Base-by-base conservation (phyloP, 2,797 vertebrate genomes). In the Brachyalestes nurse region DNA sequence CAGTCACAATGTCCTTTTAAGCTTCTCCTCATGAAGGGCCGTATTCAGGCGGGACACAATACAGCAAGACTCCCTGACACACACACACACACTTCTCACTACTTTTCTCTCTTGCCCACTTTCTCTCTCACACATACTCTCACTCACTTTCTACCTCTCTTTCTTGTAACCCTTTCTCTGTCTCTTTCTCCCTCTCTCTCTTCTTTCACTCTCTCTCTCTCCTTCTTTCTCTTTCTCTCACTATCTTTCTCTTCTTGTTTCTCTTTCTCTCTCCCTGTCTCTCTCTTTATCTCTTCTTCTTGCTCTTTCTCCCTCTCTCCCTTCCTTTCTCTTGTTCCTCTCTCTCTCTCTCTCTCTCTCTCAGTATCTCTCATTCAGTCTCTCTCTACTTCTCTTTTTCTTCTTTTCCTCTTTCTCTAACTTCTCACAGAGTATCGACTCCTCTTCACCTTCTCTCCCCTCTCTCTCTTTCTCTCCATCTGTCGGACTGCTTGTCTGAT, bases 1-100 rank as follows among this genome's bases (percentile, higher is more conserved):
- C 79, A 71, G 90, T 91, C 90, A 92, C 92, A 88, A 91, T 93
- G 93, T 93, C 90, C 91, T 93, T 93, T 93, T 91, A 93, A 93
- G 92, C 90, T 91, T 93, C 62, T 87, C 89, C 92, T 92, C 90
- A 94, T 93, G 92, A 93, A 93, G 75, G 91, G 86, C 87, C 85
- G 89, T 89, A 93, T 94, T 94, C 93, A 95, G 89, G 87, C 49
- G 79, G 85, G 87, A 89, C 88, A 93, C 92, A 92, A 92, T 90
- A 82, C 88, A 83, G 77, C 90, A 86, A 73, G 60, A 66, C 49
- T 75, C 79, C 57, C 82, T 76, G 66, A 42, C 79, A 14, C 74
- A 28, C 72, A 42, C 71, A 64, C 25, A 64, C 61, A 64, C n/a
- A n/a, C n/a, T n/a, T n/a, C n/a, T n/a, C n/a, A n/a, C n/a, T n/a